These are phyloP conservation scores for Theristicus caerulescens DNA, from an alignment of 2,113 vertebrate species.

Conservation along the genomic window DNA sequence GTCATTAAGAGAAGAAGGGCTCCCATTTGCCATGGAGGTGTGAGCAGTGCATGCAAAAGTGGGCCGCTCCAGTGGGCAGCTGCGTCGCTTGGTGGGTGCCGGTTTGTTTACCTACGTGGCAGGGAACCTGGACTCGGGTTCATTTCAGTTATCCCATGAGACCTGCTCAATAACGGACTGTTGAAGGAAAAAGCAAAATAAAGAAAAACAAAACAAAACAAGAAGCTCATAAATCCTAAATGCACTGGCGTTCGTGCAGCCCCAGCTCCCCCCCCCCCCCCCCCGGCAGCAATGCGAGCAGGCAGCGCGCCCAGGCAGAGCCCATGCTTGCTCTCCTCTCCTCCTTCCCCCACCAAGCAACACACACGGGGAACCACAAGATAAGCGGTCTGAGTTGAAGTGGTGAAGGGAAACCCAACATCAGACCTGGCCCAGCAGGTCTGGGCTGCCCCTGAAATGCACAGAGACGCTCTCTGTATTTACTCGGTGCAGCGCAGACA, in stretches of 20 bases:
- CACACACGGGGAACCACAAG: background rate
- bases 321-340: background rate
- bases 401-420: background rate
- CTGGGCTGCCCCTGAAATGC: background rate
- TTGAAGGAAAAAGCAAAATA: constrained; percentile 79
- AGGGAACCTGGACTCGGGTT: constrained; percentile 82
- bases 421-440: background rate
- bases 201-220: constrained; percentile 60
- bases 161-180: constrained; percentile 98
- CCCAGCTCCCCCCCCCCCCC: background rate
- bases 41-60: constrained; percentile 76
- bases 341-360: background rate
- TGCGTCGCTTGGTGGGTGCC: constrained; percentile 24
- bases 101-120: constrained; percentile 87
- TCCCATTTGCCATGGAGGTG: constrained; percentile 51
- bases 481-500: background rate
- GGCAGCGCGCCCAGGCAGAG: background rate
- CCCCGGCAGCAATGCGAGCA: background rate
- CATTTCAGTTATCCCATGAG: constrained; percentile 96
- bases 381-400: background rate
- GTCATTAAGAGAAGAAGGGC: constrained; percentile 5
- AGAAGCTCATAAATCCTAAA: constrained; percentile 69
- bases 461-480: background rate
- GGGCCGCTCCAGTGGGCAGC: constrained; percentile 11
- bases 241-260: background rate